Percentiles rank a stretch among this genome's conserved stretches.
Conservation (phyloP, 2,113 vertebrate genomes). For the Oryzias celebensis region DNA sequence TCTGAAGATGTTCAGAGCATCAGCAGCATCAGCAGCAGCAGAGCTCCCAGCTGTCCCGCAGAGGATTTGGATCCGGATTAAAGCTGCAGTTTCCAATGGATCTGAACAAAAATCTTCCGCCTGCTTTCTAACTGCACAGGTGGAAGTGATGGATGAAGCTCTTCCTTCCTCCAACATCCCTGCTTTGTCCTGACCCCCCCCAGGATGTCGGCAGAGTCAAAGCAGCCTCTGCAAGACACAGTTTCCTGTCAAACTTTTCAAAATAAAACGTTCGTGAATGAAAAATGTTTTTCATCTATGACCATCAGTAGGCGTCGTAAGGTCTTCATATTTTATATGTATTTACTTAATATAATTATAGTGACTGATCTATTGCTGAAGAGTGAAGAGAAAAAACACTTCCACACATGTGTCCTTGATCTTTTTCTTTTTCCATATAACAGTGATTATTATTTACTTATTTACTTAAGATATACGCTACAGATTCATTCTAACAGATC, state of each 20-base stretch:
- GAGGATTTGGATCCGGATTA: conserved; percentile 15
- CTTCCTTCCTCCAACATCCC: conserved; percentile 29
- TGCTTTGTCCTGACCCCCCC: conserved; percentile 7
- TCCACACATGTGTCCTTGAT: no score
- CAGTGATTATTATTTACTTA: no score
- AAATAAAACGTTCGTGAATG: conserved; percentile 3
- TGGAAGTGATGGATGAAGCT: conserved; percentile 16
- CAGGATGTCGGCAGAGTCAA: conserved; percentile 36
- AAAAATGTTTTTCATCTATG: no score
- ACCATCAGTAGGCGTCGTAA: no score
- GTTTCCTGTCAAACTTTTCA: conserved; percentile 14
- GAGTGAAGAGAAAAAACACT: no score
- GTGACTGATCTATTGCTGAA: no score
- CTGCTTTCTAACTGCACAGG: not conserved
- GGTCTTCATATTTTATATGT: no score
- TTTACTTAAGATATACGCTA: no score
- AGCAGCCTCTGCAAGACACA: accelerated
- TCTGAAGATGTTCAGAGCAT: conserved; percentile 2
- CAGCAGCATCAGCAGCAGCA: conserved; percentile 12
- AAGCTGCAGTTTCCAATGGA: conserved; percentile 8
- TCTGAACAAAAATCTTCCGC: not conserved
- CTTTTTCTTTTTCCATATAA: no score
- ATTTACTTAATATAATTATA: no score
- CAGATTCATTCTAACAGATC: no score
- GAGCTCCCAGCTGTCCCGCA: conserved; percentile 2